A percentile compares a stretch with the other conserved stretches of the same genome.
phyloP scores from a whole-genome alignment of 2,113 vertebrate species.

The Ondatra zibethicus region DNA sequence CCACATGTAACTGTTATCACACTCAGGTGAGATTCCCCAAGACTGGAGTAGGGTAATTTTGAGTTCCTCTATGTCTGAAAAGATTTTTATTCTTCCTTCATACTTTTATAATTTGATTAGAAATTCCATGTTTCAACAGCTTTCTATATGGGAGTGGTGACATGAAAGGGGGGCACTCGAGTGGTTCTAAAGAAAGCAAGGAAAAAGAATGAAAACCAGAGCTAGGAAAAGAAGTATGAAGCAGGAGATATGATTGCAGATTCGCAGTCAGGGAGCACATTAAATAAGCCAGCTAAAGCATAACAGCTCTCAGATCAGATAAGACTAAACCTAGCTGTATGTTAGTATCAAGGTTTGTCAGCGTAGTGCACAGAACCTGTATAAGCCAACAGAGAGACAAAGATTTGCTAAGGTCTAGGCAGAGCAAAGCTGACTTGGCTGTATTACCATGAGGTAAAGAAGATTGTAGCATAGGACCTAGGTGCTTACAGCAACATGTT shows the following conservation, averaged over 20 bases:
- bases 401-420: background rate
- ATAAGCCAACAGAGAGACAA: background rate
- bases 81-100: background rate
- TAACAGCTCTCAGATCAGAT: background rate
- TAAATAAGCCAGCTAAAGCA: background rate
- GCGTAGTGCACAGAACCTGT: background rate
- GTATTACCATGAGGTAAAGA: background rate
- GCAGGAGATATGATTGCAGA: background rate
- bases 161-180: background rate
- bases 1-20: background rate
- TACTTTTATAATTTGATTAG: background rate
- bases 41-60: background rate
- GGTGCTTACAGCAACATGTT: background rate
- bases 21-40: background rate
- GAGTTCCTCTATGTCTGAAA: background rate
- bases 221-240: background rate
- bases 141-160: background rate
- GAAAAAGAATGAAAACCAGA: background rate
- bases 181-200: background rate
- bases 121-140: slow-evolving; percentile 32
- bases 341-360: background rate
- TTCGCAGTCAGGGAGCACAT: background rate
- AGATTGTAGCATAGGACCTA: background rate
- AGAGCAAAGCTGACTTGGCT: background rate
- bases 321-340: background rate